phyloP scores from a whole-genome alignment of 2,113 vertebrate species.

The Paratilapia polleni region DNA sequence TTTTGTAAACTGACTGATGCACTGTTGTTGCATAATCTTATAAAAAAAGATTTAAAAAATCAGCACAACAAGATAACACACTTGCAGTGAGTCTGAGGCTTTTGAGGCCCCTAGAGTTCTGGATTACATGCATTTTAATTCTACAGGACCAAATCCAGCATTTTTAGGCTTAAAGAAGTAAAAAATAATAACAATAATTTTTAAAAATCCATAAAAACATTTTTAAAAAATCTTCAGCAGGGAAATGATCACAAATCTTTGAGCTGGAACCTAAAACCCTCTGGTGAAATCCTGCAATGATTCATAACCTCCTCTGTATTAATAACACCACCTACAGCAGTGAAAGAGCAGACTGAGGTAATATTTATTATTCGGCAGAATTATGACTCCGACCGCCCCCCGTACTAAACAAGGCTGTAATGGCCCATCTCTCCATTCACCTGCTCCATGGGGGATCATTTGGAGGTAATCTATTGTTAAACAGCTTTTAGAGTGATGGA shows the following conservation, averaged over 20 bases:
- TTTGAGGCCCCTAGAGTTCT: too few relatives aligned
- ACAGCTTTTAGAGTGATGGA: slow-evolving; percentile 89
- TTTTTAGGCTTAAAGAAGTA: fast-evolving
- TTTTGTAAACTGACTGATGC: neutral
- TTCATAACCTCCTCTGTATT: slow-evolving; percentile 83
- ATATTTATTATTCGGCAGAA: slow-evolving; percentile 85
- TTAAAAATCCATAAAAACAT: neutral
- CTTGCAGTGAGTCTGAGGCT: too few relatives aligned
- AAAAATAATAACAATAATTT: neutral
- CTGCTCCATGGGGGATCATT: slow-evolving; percentile 82
- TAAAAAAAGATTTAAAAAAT: neutral
- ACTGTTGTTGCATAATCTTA: neutral
- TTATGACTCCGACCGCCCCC: slow-evolving; percentile 75
- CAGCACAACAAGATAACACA: too few relatives aligned
- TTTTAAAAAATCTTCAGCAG: neutral
- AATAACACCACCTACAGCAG: slow-evolving; percentile 84
- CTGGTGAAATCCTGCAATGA: slow-evolving; percentile 79
- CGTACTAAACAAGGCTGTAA: slow-evolving; percentile 76
- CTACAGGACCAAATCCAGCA: neutral
- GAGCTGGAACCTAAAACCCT: slow-evolving; percentile 4
- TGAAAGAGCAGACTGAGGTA: slow-evolving; percentile 77
- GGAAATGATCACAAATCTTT: neutral
- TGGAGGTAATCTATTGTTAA: slow-evolving; percentile 87
- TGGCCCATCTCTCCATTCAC: slow-evolving; percentile 82
- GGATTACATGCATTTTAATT: too few relatives aligned